A percentile compares a stretch with the other conserved stretches of the same genome.
Conservation (phyloP, 2,888 invertebrate genomes). For the Acanthosepion pharaonis region DNA sequence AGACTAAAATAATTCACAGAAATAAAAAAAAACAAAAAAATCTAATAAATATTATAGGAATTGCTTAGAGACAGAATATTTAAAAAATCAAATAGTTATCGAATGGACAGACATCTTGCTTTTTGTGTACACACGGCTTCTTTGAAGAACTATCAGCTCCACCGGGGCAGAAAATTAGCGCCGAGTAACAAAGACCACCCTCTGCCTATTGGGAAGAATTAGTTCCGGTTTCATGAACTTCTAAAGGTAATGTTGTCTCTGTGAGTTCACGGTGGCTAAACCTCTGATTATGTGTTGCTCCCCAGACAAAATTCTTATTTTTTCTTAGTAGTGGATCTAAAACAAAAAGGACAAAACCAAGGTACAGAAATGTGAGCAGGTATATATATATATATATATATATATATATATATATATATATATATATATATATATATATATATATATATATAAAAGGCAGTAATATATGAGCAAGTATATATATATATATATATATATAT, state of each 20-base stretch:
- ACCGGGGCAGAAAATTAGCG: not conserved
- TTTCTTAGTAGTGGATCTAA: not conserved
- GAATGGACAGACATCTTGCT: not conserved
- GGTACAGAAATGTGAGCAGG: no score
- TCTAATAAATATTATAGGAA: no score
- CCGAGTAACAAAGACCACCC: not conserved
- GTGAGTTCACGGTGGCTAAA: not conserved
- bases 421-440: no score
- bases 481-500: no score
- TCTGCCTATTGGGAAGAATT: not conserved
- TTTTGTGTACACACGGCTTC: not conserved
- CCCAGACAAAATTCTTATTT: not conserved
- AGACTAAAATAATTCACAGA: not conserved
- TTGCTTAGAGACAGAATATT: not conserved
- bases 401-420: not conserved
- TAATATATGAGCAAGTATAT: no score
- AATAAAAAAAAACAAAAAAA: no score
- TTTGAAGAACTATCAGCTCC: not conserved
- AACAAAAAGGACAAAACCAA: not conserved
- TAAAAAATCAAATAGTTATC: not conserved
- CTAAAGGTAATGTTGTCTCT: not conserved
- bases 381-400: not conserved
- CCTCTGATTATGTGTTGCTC: not conserved
- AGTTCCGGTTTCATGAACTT: not conserved
- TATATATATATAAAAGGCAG: no score